A percentile compares a stretch with the other conserved stretches of the same genome.
Evolutionary conservation across 1,140 invertebrate genomes (phyloP).

Genomic region (Macrobrachium nipponense): DNA sequence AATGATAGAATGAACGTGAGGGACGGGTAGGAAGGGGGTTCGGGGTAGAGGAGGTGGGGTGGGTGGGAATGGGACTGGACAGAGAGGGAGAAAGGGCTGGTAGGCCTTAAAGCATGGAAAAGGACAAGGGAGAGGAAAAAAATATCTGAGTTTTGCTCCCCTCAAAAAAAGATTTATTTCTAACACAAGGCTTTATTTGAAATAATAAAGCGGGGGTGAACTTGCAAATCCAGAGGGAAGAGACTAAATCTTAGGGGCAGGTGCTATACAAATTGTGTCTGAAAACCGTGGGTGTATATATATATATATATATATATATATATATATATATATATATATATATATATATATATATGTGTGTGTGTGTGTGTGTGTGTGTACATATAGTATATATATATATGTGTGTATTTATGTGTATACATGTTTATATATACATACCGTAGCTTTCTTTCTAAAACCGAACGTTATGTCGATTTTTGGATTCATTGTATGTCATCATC

Average conservation of each 20-base stretch:
- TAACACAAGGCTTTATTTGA: neutral
- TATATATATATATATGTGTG: constrained; percentile 2
- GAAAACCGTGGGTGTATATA: neutral
- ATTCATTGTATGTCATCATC: too few relatives aligned
- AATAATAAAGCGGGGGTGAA: neutral
- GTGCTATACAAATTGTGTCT: neutral
- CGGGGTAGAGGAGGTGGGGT: too few relatives aligned
- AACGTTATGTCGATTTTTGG: too few relatives aligned
- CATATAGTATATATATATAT: neutral
- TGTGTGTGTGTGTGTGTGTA: neutral
- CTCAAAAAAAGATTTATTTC: neutral
- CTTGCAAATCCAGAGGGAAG: neutral
- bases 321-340: constrained; percentile 2
- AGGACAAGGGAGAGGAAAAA: too few relatives aligned
- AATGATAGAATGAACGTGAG: too few relatives aligned
- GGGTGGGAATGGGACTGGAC: too few relatives aligned
- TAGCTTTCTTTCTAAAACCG: too few relatives aligned
- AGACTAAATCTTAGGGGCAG: neutral
- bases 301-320: constrained; percentile 22
- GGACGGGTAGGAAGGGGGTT: too few relatives aligned
- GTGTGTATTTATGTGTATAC: constrained; percentile 2
- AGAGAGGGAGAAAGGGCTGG: too few relatives aligned
- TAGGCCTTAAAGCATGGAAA: too few relatives aligned
- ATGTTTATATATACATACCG: constrained; percentile 3
- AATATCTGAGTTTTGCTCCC: too few relatives aligned